A percentile compares a stretch with the other conserved stretches of the same genome.
phyloP scores from a whole-genome alignment of 2,888 invertebrate species.

The Eupelmus urozonus region DNA sequence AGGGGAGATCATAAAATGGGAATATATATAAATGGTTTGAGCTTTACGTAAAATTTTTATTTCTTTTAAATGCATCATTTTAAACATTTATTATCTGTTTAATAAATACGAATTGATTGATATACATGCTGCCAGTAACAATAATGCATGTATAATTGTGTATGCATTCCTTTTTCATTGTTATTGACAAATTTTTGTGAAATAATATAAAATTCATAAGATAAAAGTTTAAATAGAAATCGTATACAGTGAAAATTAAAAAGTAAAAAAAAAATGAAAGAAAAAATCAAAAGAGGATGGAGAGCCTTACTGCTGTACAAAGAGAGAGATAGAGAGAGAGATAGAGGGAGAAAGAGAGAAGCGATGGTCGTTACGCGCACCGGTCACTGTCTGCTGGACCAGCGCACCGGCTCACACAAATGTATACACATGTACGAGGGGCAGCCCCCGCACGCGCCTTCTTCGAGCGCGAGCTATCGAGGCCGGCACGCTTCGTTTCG shows the following conservation, averaged over 20 bases:
- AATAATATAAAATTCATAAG: neutral
- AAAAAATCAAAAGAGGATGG: neutral
- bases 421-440: neutral
- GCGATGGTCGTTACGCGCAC: conserved; percentile 74
- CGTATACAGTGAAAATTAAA: neutral
- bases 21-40: conserved; percentile 18
- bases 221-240: neutral
- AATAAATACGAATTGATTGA: too few species aligned
- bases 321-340: conserved; percentile 46
- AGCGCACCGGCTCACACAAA: neutral
- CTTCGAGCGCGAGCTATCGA: conserved; percentile 14
- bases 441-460: neutral
- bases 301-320: neutral
- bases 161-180: too few species aligned
- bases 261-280: neutral
- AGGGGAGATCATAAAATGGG: conserved; percentile 35
- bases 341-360: conserved; percentile 23
- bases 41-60: neutral
- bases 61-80: too few species aligned
- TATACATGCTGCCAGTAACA: too few species aligned
- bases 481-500: conserved; percentile 23
- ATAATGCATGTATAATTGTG: too few species aligned
- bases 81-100: too few species aligned
- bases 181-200: too few species aligned
- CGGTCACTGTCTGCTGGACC: conserved; percentile 70